Base-by-base conservation (phyloP, 2,113 vertebrate species). In the Mola mola region DNA sequence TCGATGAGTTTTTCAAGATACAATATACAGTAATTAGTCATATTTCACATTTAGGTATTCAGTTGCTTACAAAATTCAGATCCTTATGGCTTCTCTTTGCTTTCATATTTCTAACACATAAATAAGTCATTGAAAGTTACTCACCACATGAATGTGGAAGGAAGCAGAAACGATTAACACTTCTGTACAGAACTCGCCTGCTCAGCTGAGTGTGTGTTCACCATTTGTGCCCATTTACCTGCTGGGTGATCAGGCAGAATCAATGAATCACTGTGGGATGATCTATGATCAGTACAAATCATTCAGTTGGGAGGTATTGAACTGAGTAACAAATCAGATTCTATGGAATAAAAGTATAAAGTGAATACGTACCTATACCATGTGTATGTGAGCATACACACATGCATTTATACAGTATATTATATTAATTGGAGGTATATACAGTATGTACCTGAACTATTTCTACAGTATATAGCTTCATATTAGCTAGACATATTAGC, bases 401-500 rank as follows among this genome's bases (percentile, higher is more conserved):
- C 25, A 56, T 26, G 44, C 34, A 20, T 44, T 72, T 47, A 79
- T 57, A 78, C 49, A 74, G 19, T 63, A 55, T 58, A 51, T 68
- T 38, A 56, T 72, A 73, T 72, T 50, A 66, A 52, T 33, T 59
- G 51, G 40, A 50, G 66, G 53, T 48, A 38, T 40, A 19, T 72
- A 28, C 48, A 58, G 10, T 43, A 67, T 76, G 29, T 67, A 31
- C 46, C 72, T 38, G 31, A 66, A 71, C 38, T 34, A 72, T 74
- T 68, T 78, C 58, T 85, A 72, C n/a, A n/a, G n/a, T n/a, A n/a
- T n/a, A n/a, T n/a, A n/a, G n/a, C n/a, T 79, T 50, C 71, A 79
- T 71, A 63, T 40, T 80, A 78, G 78, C 57, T 70, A 57, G 51
- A 73, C 60, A 36, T 78, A 75, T 75, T 74, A 53, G 53, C 74